Evolutionary conservation across 2,113 vertebrate species (phyloP).

Genomic region (Ptilorrhoa leucosticta): DNA sequence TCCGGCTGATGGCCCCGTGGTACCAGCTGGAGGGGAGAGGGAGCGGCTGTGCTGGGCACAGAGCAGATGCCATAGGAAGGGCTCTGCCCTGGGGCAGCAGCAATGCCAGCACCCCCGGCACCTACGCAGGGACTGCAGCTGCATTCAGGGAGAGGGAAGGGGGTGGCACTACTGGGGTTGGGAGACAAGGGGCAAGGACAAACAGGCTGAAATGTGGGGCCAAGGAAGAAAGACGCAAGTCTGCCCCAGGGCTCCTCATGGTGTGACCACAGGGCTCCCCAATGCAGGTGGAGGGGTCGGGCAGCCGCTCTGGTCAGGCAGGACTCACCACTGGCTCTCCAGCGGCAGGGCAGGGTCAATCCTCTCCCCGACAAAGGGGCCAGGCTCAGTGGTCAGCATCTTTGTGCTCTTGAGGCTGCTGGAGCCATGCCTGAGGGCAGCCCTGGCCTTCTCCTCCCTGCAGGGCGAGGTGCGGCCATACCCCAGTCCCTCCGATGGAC

Average conservation of each 20-base stretch:
- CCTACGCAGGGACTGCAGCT: no score
- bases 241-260: accelerated
- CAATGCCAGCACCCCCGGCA: not conserved
- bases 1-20: conserved; percentile 95
- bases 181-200: not conserved
- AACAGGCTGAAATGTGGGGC: not conserved
- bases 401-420: conserved; percentile 86
- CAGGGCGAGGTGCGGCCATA: conserved; percentile 84
- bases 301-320: not conserved
- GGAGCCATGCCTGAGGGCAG: conserved; percentile 81
- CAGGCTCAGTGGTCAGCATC: conserved; percentile 78
- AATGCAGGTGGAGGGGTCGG: accelerated
- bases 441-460: conserved; percentile 84
- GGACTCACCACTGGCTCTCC: conserved; percentile 96
- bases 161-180: accelerated
- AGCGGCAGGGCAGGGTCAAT: conserved; percentile 89
- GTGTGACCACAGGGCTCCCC: not conserved
- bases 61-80: accelerated
- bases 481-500: conserved; percentile 85
- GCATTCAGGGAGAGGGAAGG: accelerated
- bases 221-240: not conserved
- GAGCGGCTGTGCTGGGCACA: not conserved
- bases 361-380: conserved; percentile 83
- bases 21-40: conserved; percentile 85
- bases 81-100: not conserved